These are phyloP conservation scores for Notolepis coatsorum DNA, from an alignment of 2,797 vertebrate genomes.

Conservation along the genomic window DNA sequence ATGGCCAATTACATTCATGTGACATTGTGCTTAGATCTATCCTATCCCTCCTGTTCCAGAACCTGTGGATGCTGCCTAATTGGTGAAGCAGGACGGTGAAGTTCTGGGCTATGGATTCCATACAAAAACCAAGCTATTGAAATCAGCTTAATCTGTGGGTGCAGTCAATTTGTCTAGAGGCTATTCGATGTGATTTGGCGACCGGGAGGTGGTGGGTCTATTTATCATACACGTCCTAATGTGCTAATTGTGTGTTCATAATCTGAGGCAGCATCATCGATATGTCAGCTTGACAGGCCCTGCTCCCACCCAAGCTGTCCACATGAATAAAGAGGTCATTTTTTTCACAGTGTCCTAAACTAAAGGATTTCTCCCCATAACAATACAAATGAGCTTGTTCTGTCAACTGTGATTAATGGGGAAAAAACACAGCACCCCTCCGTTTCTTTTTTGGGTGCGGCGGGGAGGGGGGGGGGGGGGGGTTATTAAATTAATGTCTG, in stretches of 20 bases:
- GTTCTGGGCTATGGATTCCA: conserved; percentile 18
- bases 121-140: conserved; percentile 33
- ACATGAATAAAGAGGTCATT: conserved; percentile 90
- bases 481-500: conserved; percentile 63
- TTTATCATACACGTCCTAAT: conserved; percentile 88
- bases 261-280: conserved; percentile 88
- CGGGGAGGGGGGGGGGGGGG: too few species aligned
- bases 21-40: conserved; percentile 6
- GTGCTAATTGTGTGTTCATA: conserved; percentile 89
- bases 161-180: conserved; percentile 66
- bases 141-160: conserved; percentile 66
- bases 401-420: conserved; percentile 94
- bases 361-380: conserved; percentile 86
- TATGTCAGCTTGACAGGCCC: conserved; percentile 88
- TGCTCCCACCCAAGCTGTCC: conserved; percentile 74
- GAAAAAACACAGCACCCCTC: conserved; percentile 63
- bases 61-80: conserved; percentile 5
- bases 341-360: conserved; percentile 92
- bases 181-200: conserved; percentile 64
- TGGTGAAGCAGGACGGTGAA: conserved; percentile 1
- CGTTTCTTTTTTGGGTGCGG: conserved; percentile 52
- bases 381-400: conserved; percentile 91
- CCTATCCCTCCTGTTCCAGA: conserved; percentile 5
- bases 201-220: conserved; percentile 71
- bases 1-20: conserved; percentile 10